Conservation (phyloP, 2,888 invertebrate species). For the Macrosoma leucophasiata region DNA sequence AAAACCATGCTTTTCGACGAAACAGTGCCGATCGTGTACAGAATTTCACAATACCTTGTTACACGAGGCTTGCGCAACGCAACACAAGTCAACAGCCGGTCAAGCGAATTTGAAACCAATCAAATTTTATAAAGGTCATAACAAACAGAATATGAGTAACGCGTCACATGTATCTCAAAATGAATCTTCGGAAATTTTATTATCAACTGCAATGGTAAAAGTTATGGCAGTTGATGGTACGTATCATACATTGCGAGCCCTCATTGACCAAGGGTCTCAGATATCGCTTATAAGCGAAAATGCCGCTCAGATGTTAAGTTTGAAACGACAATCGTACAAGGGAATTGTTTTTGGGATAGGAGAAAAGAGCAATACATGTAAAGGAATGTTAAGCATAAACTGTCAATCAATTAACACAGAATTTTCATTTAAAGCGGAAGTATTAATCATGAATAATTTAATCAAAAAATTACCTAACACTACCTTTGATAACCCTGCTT, state of each 20-base stretch:
- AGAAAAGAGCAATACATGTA: too few species aligned
- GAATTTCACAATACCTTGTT: too few species aligned
- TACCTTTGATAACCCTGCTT: conserved; percentile 15
- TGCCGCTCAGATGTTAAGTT: conserved; percentile 16
- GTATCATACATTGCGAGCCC: conserved; percentile 10
- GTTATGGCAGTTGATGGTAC: conserved; percentile 13
- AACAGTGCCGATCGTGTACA: too few species aligned
- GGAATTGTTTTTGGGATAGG: conserved; percentile 18
- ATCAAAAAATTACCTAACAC: conserved; percentile 7
- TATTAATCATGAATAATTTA: conserved; percentile 4
- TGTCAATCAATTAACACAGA: background rate
- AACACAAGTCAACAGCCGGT: too few species aligned
- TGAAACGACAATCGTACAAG: conserved; percentile 9
- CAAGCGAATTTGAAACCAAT: too few species aligned
- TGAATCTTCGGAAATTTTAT: too few species aligned
- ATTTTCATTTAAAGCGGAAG: conserved; percentile 3
- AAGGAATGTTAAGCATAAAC: too few species aligned
- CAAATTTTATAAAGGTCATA: too few species aligned
- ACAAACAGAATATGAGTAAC: too few species aligned
- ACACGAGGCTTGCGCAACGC: too few species aligned
- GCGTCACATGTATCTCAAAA: too few species aligned
- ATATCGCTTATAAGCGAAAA: conserved; percentile 18
- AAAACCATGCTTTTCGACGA: too few species aligned
- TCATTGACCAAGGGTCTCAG: conserved; percentile 20
- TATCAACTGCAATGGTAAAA: conserved; percentile 13